A percentile compares a stretch with the other conserved stretches of the same genome.
Evolutionary conservation across 2,797 vertebrate genomes (phyloP).

Genomic region (Nasua narica): DNA sequence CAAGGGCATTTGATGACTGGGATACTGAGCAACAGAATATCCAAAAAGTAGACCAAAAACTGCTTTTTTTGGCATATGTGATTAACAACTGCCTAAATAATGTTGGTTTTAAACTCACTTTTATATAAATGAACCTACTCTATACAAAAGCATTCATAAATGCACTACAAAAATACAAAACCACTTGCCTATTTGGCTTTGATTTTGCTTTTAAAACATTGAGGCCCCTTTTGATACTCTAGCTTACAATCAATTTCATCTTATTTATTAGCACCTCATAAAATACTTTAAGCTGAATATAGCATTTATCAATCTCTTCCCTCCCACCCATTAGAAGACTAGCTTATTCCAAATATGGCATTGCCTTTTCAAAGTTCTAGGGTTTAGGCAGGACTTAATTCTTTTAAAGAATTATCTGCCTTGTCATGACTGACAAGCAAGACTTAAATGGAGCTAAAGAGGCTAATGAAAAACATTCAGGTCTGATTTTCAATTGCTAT

Average conservation of each 20-base stretch:
- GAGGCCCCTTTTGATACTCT: background rate
- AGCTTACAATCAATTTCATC: background rate
- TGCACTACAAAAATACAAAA: background rate
- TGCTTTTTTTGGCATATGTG: background rate
- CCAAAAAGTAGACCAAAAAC: background rate
- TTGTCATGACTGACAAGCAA: constrained; percentile 44
- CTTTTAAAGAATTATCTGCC: constrained; percentile 33
- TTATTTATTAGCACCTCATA: constrained; percentile 4
- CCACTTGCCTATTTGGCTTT: background rate
- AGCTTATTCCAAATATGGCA: constrained; percentile 48
- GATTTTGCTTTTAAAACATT: constrained; percentile 15
- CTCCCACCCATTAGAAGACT: constrained; percentile 7
- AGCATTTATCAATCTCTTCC: constrained; percentile 44
- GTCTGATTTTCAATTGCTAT: constrained; percentile 18
- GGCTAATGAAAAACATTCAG: background rate
- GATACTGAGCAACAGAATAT: background rate
- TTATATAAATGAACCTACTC: background rate
- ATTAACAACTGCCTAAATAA: constrained; percentile 3
- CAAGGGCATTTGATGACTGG: background rate
- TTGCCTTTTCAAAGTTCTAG: constrained; percentile 45
- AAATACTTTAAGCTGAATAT: constrained; percentile 45
- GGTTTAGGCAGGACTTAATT: constrained; percentile 30
- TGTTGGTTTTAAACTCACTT: constrained; percentile 1
- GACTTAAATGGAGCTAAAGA: constrained; percentile 41
- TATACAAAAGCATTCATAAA: constrained; percentile 13